Evolutionary conservation across 2,113 vertebrate species (phyloP), one percentile per base, ranked within the genome.

Genomic region (Mola mola): DNA sequence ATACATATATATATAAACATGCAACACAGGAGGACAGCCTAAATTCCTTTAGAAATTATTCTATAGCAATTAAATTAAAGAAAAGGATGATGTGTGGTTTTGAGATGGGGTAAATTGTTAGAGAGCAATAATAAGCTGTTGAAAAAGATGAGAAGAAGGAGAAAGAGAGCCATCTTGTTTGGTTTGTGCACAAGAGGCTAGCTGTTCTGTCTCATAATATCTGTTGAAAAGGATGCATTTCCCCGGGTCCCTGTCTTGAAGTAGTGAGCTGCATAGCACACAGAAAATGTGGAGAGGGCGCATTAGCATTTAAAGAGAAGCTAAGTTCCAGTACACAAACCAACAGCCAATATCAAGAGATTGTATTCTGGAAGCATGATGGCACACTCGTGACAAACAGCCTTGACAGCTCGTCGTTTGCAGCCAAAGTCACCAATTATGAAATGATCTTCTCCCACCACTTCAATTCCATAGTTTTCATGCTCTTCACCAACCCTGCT

Each of bases 61-160:
- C 19, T 59, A 69, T 68, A 66, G 62, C 66, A 66, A 26, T n/a
- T n/a, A n/a, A n/a, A n/a, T n/a, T n/a, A 77, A 37, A 64, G 44
- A 85, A 49, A 69, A 58, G 90, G 86, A 82, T 83, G 66, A 52
- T n/a, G n/a, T n/a, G n/a, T n/a, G n/a, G n/a, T n/a, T n/a, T n/a
- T n/a, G n/a, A 92, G 92, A 81, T 46, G 46, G 62, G 92, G 88
- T 25, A 92, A 92, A 90, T 91, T 92, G 24, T 51, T 44, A 62
- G 68, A 65, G 58, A 75, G 64, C 68, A 78, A 65, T 80, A 61
- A 61, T 78, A 74, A 66, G 67, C 66, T 75, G 66, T 70, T 61
- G 70, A 65, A 70, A 69, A 61, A 38, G 53, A 77, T 31, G 66
- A 61, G 42, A 66, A 78, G 28, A 69, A 72, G 21, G 63, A 78